Percentiles rank a stretch among this genome's conserved stretches.
Evolutionary conservation across 2,113 vertebrate species (phyloP).

Genomic region (Psettodes erumei): DNA sequence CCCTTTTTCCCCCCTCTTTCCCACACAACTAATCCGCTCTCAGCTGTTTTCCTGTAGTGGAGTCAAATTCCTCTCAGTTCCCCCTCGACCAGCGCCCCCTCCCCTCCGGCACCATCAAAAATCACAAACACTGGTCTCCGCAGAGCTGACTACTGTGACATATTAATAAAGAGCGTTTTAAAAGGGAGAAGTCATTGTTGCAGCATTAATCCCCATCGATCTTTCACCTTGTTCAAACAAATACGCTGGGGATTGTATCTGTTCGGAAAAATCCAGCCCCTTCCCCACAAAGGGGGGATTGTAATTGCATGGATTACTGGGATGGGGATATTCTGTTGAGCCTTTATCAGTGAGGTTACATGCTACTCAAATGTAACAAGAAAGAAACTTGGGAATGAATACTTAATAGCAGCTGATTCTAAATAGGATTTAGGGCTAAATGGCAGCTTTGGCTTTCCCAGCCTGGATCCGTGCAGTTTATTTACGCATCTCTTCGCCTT

Average conservation of each 20-base stretch:
- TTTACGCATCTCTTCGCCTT: slow-evolving; percentile 52
- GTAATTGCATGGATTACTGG: slow-evolving; percentile 77
- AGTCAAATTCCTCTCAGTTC: slow-evolving; percentile 75
- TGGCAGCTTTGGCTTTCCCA: slow-evolving; percentile 10
- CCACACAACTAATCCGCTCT: slow-evolving; percentile 83
- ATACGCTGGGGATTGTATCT: slow-evolving; percentile 63
- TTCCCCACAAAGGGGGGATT: slow-evolving; percentile 70
- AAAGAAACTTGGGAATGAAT: slow-evolving; percentile 52
- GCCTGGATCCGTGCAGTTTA: slow-evolving; percentile 39
- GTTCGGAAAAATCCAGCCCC: slow-evolving; percentile 61
- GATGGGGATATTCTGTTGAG: slow-evolving; percentile 71
- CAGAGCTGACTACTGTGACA: slow-evolving; percentile 73
- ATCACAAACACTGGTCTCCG: slow-evolving; percentile 54
- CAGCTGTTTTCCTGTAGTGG: slow-evolving; percentile 79
- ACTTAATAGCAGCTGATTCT: slow-evolving; percentile 53
- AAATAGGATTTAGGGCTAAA: slow-evolving; percentile 63
- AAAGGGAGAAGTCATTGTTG: slow-evolving; percentile 64
- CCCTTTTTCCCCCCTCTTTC: slow-evolving; percentile 62
- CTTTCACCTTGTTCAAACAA: slow-evolving; percentile 80
- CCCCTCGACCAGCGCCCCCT: not conserved
- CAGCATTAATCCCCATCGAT: slow-evolving; percentile 76
- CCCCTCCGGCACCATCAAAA: slow-evolving; percentile 43
- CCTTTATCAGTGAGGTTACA: slow-evolving; percentile 76
- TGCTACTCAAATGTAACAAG: slow-evolving; percentile 62
- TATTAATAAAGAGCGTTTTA: slow-evolving; percentile 73